These are phyloP conservation scores for Latrodectus geometricus DNA, from an alignment of 1,140 invertebrate species.

Conservation along the genomic window DNA sequence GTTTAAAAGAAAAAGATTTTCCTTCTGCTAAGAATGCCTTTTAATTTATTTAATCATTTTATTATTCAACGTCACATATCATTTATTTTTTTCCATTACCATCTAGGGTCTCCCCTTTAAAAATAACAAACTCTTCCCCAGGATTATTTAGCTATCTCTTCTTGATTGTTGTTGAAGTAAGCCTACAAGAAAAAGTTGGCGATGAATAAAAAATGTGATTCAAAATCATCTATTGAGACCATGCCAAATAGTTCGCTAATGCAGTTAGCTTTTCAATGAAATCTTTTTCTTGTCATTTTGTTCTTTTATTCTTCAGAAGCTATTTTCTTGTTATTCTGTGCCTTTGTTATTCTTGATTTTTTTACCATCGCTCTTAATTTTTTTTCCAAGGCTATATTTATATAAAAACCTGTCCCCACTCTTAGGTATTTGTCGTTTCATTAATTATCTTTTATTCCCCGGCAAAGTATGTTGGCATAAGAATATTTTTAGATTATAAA, in stretches of 20 bases:
- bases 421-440: no score
- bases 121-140: not conserved
- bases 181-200: not conserved
- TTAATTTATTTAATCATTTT: not conserved
- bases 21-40: not conserved
- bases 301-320: not conserved
- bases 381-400: no score
- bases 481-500: no score
- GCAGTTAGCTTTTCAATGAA: not conserved
- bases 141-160: not conserved
- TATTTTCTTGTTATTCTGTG: not conserved
- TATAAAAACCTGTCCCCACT: no score
- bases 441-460: no score
- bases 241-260: not conserved
- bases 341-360: no score
- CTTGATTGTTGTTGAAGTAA: not conserved
- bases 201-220: not conserved
- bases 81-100: not conserved
- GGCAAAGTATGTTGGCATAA: no score
- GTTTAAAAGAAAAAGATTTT: not conserved
- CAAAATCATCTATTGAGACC: not conserved
- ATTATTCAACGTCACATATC: not conserved
- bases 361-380: no score
- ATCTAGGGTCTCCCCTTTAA: not conserved
- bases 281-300: not conserved